These are phyloP conservation scores for Cardiocondyla obscurior DNA, from an alignment of 1,140 invertebrate genomes.

Conservation along the genomic window DNA sequence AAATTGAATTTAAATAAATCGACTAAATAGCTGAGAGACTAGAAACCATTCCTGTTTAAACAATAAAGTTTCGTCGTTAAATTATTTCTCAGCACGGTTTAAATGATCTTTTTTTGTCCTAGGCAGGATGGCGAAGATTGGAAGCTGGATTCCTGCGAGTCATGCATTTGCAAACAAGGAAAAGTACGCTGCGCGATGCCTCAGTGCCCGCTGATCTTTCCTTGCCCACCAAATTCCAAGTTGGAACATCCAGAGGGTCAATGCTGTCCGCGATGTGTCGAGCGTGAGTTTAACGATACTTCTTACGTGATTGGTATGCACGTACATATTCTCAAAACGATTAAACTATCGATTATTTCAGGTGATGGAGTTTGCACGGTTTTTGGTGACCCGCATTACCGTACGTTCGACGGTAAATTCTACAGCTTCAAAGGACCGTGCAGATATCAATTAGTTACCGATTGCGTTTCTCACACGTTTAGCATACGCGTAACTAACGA, in stretches of 20 bases:
- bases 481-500: conserved; percentile 95
- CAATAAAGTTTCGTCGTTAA: not conserved
- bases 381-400: conserved; percentile 96
- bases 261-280: conserved; percentile 94
- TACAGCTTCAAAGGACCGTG: conserved; percentile 96
- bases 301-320: not conserved
- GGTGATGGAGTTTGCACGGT: conserved; percentile 95
- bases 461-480: conserved; percentile 92
- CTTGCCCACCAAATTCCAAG: conserved; percentile 90
- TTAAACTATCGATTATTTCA: conserved; percentile 68
- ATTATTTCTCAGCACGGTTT: conserved; percentile 64
- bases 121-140: conserved; percentile 93
- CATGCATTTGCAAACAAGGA: conserved; percentile 91
- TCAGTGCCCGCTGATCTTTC: conserved; percentile 87
- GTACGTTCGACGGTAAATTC: conserved; percentile 96
- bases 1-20: not conserved
- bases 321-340: not conserved
- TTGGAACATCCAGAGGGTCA: conserved; percentile 89
- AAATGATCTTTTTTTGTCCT: conserved; percentile 80
- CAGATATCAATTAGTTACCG: conserved; percentile 93
- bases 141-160: conserved; percentile 93
- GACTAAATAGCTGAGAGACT: not conserved
- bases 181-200: conserved; percentile 91
- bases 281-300: conserved; percentile 85
- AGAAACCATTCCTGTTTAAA: not conserved